Base-by-base conservation (phyloP, 64 coral and sea anemone genomes). In the Montipora cactus region DNA sequence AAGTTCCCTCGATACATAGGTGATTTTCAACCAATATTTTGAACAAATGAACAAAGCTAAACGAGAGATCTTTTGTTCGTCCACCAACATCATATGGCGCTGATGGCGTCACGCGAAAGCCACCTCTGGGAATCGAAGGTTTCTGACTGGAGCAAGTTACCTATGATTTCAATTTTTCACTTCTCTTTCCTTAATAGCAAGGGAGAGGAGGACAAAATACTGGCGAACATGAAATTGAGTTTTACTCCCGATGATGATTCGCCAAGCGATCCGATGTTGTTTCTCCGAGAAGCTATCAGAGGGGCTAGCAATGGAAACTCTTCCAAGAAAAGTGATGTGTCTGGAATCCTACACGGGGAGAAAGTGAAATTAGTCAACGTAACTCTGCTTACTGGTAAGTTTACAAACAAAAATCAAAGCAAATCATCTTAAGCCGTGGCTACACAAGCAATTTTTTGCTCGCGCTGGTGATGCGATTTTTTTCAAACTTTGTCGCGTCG, bases 231-330 rank as follows among this genome's bases (percentile, higher is more conserved):
- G 20, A 81, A 87, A n/a, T 18, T 97, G 7, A 55, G 84, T 5
- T 97, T 97, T 46, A 82, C 92, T 13, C 95, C 95, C 0, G 95
- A 97, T 55, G 95, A 97, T 49, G 89, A 94, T 22, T 94, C 95
- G 1, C 89, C 89, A 8, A 44, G 57, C 7, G 93, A 97, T 19
- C 95, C 95, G 28, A 75, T 97, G 14, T 18, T 91, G 28, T 49
- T 79, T 44, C 58, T 97, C 5, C 57, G 84, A 45, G 76, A 97
- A 11, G 45, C 64, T 7, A 74, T 97, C 28, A 45, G 61, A 37
- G 89, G 78, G 19, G 79, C 15, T 62, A 64, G 7, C 18, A 76
- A 64, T 25, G 55, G 16, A 28, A 23, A 76, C 0, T 70, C 44
- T 19, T 7, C 19, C 3, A 94, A 92, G 25, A 45, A 83, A 78